Percentiles rank a stretch among this genome's conserved stretches.
These are phyloP conservation scores for Cheilosia soror DNA, from an alignment of 2,888 invertebrate genomes.

Conservation along the genomic window DNA sequence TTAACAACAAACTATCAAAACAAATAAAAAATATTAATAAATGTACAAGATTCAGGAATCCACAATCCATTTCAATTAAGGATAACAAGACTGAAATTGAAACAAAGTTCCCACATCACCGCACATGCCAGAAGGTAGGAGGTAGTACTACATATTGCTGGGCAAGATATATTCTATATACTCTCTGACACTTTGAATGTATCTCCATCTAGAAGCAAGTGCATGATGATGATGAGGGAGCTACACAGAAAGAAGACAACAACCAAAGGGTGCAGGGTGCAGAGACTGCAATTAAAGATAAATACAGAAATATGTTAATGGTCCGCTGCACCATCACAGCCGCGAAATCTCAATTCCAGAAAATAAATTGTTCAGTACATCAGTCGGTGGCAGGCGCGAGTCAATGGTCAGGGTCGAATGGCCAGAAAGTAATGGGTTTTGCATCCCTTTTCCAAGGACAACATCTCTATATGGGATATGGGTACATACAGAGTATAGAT, in stretches of 20 bases:
- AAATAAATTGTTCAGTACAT: conserved; percentile 54
- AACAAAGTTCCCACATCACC: conserved; percentile 35
- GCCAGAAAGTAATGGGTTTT: conserved; percentile 13
- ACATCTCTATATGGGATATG: conserved; percentile 1
- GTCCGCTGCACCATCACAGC: conserved; percentile 46
- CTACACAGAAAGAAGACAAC: conserved; percentile 3
- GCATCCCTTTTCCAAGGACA: conserved; percentile 59
- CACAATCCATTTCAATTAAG: conserved; percentile 64
- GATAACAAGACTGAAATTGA: conserved; percentile 37
- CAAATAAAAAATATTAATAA: conserved; percentile 28
- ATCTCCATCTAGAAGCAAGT: not conserved
- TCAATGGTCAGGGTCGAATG: conserved; percentile 61
- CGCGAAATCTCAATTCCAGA: conserved; percentile 60
- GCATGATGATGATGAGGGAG: not conserved
- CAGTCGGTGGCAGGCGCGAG: conserved; percentile 12
- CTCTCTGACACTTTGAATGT: conserved; percentile 19
- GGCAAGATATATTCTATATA: not conserved
- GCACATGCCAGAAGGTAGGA: not conserved
- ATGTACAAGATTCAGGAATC: conserved; percentile 34
- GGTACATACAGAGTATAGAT: not conserved
- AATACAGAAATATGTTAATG: conserved; percentile 60
- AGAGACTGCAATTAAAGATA: conserved; percentile 54
- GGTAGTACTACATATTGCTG: not conserved
- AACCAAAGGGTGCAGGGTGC: not conserved
- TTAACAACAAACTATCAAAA: conserved; percentile 19